phyloP scores from a whole-genome alignment of 2,113 vertebrate genomes.

The Albula goreensis region DNA sequence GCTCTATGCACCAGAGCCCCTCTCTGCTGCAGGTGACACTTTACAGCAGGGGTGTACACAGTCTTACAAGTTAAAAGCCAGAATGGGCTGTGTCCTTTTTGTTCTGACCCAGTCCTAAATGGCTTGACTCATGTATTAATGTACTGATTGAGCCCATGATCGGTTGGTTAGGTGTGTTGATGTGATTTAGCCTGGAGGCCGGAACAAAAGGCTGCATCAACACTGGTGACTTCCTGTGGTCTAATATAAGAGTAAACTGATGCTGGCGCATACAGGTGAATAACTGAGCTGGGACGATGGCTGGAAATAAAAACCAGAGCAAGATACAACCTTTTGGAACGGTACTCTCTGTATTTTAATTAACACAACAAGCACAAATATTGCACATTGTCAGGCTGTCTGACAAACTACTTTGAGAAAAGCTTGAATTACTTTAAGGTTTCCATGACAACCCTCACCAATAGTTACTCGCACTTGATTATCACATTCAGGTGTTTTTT shows the following conservation, averaged over 20 bases:
- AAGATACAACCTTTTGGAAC: background rate
- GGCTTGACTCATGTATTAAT: background rate
- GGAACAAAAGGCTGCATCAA: no score
- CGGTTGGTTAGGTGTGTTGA: no score
- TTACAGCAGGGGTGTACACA: no score
- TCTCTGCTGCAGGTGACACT: background rate
- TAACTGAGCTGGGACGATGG: no score
- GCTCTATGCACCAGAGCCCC: background rate
- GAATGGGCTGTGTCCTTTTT: no score
- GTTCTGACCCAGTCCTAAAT: background rate
- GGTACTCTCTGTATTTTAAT: background rate
- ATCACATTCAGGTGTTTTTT: conserved; percentile 34
- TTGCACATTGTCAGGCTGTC: conserved; percentile 15
- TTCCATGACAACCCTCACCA: conserved; percentile 70
- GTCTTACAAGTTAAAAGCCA: no score
- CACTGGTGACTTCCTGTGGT: no score
- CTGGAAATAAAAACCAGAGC: no score
- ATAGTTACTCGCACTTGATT: conserved; percentile 47
- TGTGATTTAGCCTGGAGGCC: no score
- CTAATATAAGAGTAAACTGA: no score
- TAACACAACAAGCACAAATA: background rate
- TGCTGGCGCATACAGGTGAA: no score
- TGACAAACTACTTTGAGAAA: conserved; percentile 42
- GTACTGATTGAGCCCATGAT: background rate
- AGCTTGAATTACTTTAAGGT: conserved; percentile 62